Conservation (phyloP, 2,888 invertebrate species). For the Loripinus fragilis region DNA sequence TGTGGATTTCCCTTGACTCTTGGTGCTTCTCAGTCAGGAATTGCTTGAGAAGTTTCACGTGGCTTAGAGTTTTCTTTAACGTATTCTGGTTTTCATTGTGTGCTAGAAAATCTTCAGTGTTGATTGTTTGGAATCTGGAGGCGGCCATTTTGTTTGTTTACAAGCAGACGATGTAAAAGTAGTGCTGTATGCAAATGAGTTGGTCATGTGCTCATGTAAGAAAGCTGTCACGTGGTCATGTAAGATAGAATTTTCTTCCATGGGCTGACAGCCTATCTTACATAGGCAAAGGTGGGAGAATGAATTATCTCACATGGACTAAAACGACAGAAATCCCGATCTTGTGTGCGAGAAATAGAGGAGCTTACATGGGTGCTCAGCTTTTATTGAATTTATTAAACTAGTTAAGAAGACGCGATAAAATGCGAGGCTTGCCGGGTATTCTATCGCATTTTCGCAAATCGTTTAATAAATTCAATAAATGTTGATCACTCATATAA, state of each 20-base stretch:
- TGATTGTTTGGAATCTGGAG: not conserved
- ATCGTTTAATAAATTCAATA: no score
- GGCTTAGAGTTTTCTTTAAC: not conserved
- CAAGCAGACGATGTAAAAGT: slow-evolving; percentile 4
- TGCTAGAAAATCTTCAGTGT: not conserved
- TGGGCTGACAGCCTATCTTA: not conserved
- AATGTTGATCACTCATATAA: no score
- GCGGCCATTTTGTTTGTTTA: slow-evolving; percentile 7
- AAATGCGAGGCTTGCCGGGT: no score
- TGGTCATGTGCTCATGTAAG: slow-evolving; percentile 13
- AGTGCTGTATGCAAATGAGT: not conserved
- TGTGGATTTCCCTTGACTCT: no score
- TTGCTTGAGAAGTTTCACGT: not conserved
- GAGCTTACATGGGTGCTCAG: no score
- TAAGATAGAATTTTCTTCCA: not conserved
- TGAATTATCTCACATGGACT: no score
- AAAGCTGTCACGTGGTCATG: no score
- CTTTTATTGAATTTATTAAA: no score
- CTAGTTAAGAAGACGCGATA: no score
- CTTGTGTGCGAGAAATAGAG: no score
- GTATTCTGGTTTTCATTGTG: slow-evolving; percentile 23
- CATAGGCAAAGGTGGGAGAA: slow-evolving; percentile 6
- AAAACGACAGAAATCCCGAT: no score
- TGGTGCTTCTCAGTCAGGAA: slow-evolving; percentile 2
- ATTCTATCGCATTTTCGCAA: no score